phyloP scores from a whole-genome alignment of 2,888 invertebrate genomes.

The Cephus nigrinus region DNA sequence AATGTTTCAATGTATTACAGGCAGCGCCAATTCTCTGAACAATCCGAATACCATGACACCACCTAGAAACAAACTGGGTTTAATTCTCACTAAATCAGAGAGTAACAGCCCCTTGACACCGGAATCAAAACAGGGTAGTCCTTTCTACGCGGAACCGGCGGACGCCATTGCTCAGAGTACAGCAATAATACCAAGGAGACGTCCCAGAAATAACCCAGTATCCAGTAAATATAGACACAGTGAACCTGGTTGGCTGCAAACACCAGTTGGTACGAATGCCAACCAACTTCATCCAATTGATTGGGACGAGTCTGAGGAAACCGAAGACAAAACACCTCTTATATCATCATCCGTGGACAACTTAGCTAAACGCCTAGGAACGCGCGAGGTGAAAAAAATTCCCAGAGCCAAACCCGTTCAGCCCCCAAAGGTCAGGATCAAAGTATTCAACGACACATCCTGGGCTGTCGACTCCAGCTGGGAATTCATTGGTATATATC shows the following conservation, averaged over 20 bases:
- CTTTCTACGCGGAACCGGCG: slow-evolving; percentile 91
- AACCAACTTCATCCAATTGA: slow-evolving; percentile 57
- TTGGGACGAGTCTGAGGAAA: slow-evolving; percentile 61
- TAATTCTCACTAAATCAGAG: slow-evolving; percentile 55
- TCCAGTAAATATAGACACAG: slow-evolving; percentile 60
- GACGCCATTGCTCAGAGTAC: slow-evolving; percentile 77
- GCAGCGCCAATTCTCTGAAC: slow-evolving; percentile 71
- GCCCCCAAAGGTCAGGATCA: slow-evolving; percentile 73
- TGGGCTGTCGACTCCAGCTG: slow-evolving; percentile 92
- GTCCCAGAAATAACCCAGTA: slow-evolving; percentile 50
- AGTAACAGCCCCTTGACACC: slow-evolving; percentile 59
- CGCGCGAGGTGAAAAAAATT: slow-evolving; percentile 62
- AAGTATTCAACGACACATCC: slow-evolving; percentile 67
- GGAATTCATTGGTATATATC: slow-evolving; percentile 83
- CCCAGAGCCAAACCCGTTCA: slow-evolving; percentile 79
- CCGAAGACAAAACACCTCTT: slow-evolving; percentile 61
- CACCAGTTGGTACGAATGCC: slow-evolving; percentile 36
- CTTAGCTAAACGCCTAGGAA: slow-evolving; percentile 64
- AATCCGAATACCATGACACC: slow-evolving; percentile 61
- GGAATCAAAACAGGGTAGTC: slow-evolving; percentile 79
- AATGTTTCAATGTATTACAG: slow-evolving; percentile 45
- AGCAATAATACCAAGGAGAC: slow-evolving; percentile 51
- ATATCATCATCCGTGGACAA: slow-evolving; percentile 79
- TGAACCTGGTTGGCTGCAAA: slow-evolving; percentile 61
- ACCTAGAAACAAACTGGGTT: slow-evolving; percentile 58